phyloP scores from a whole-genome alignment of 2,888 invertebrate genomes.

The Scelioninae gen. 1 region DNA sequence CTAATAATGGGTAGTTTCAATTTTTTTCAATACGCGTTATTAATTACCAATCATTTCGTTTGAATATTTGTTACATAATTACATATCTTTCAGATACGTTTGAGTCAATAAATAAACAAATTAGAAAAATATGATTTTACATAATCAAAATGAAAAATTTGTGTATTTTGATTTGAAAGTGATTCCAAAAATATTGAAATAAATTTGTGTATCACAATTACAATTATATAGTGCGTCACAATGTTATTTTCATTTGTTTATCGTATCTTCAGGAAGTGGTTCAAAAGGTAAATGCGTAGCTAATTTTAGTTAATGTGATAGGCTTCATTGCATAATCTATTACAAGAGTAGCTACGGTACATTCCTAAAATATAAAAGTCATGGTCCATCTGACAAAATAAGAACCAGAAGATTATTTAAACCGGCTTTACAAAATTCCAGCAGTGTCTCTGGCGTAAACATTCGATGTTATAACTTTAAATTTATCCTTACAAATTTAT shows the following conservation, averaged over 20 bases:
- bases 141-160: too few relatives aligned
- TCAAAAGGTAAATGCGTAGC: not conserved
- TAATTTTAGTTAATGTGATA: conserved; percentile 9
- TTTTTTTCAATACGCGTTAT: not conserved
- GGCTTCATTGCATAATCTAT: not conserved
- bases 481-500: too few relatives aligned
- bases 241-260: not conserved
- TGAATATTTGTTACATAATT: too few relatives aligned
- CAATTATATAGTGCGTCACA: not conserved
- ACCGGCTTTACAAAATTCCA: not conserved
- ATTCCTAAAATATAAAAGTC: conserved; percentile 13
- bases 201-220: not conserved
- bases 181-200: too few relatives aligned
- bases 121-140: too few relatives aligned
- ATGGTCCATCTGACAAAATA: conserved; percentile 1
- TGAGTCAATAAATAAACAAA: too few relatives aligned
- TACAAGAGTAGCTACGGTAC: conserved; percentile 2
- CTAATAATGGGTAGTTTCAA: too few relatives aligned
- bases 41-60: not conserved
- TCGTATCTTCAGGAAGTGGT: not conserved
- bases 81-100: too few relatives aligned
- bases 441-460: too few relatives aligned
- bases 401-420: not conserved
- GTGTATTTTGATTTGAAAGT: too few relatives aligned
- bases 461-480: too few relatives aligned